Evolutionary conservation across 2,797 vertebrate genomes (phyloP), one percentile per base, ranked within the genome.

Genomic region (Scolopax bukidnonensis): DNA sequence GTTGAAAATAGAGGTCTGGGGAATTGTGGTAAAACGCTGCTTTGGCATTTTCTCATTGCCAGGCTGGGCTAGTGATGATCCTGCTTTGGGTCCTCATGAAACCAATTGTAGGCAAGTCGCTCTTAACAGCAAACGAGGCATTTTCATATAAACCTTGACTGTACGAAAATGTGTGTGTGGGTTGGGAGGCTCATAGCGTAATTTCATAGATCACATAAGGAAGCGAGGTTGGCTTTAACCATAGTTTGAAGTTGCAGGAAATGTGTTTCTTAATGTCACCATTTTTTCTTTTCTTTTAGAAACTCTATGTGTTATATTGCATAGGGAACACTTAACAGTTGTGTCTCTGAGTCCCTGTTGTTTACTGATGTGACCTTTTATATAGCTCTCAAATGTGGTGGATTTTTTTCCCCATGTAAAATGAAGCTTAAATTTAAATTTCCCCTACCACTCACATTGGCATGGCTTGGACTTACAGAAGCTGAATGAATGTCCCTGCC

Each of bases 321-420:
- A 69, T 24, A 41, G 90, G 65, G 81, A 95, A 50, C 81, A 43
- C 78, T 91, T 83, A 84, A 68, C 74, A 69, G 76, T 75, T 92
- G 53, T 89, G 88, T 91, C 91, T 94, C 90, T 51, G 50, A 89
- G 81, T 93, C 94, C 90, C 90, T 68, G 57, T 93, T 96, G 93
- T 95, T 96, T 96, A 92, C 92, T 89, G 90, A 89, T 95, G 50
- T 91, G 94, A 97, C 92, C 94, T 96, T 96, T 93, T 64, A 59
- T 73, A 88, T 33, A 74, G 30, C 25, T 71, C 75, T 95, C 87
- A 86, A 64, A 84, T 63, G 73, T 76, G 57, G 50, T 78, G 47
- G 28, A 6, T 0, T 45, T 74, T 85, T 82, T 41, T 15, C 33
- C 9, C 33, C 43, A 25, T 4, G 9, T 94, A 91, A 92, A 93